Conservation (phyloP, 1,140 invertebrate species). For the Camponotus pennsylvanicus region DNA sequence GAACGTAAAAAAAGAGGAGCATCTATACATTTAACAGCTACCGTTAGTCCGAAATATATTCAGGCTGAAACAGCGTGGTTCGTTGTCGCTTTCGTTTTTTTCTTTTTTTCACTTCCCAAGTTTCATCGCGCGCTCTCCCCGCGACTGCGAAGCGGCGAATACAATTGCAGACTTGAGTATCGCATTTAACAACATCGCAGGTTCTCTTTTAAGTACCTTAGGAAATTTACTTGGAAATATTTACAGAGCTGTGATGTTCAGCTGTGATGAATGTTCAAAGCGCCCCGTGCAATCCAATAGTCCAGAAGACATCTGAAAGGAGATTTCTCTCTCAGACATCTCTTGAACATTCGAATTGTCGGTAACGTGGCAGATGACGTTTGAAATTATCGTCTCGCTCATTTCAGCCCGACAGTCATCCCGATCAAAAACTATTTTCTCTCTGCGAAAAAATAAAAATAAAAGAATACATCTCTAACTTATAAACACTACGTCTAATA, state of each 20-base stretch:
- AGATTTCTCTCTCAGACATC: not conserved
- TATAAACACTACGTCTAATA: conserved; percentile 29
- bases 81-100: conserved; percentile 25
- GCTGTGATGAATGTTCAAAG: conserved; percentile 15
- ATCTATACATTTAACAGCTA: conserved; percentile 62
- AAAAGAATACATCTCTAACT: conserved; percentile 41
- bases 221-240: conserved; percentile 7
- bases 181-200: not conserved
- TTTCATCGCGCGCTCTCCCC: not conserved
- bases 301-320: not conserved
- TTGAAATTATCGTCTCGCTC: conserved; percentile 14
- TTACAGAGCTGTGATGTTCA: conserved; percentile 4
- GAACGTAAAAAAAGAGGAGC: conserved; percentile 48
- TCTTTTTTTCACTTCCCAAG: not conserved
- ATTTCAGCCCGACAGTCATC: conserved; percentile 17
- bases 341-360: too few species aligned
- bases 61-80: conserved; percentile 59
- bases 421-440: not conserved
- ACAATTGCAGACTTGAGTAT: not conserved
- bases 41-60: conserved; percentile 62
- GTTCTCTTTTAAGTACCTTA: conserved; percentile 12
- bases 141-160: conserved; percentile 22
- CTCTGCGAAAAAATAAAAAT: not conserved
- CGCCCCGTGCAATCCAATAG: not conserved
- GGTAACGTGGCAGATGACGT: conserved; percentile 21